Evolutionary conservation across 2,797 vertebrate species (phyloP), one percentile per base, ranked within the genome.

Genomic region (Telmatherina bonti): DNA sequence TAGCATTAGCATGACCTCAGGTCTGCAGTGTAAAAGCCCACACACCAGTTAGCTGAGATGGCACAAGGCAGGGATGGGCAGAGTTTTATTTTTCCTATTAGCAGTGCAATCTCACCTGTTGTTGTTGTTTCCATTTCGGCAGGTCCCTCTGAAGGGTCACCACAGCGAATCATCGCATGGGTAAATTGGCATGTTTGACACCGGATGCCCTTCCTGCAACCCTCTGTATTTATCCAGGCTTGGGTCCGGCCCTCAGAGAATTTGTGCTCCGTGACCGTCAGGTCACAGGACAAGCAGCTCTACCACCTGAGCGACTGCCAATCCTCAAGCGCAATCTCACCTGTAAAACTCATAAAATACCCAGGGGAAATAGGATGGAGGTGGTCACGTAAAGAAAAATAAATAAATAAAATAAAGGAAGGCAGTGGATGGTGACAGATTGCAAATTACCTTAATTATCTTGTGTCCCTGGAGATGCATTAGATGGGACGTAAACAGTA

Each of bases 371-470:
- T 15, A 18, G 16, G 38, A 18, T 11, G 36, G 15, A 4, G 36
- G 13, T 18, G 38, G 15, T 20, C 38, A 18, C 6, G 18, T 43
- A 18, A 20, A 41, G 8, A 12, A 18, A 43, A 43, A 41, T 35
- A 35, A 36, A 35, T 35, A 43, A 18, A 7, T 18, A 18, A 7
- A 18, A 4, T n/a, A 52, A 55, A 0, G 30, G 38, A 66, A 33
- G n/a, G 65, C 18, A 15, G 56, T 56, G 36, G 41, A 58, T 72
- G 18, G 62, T 57, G 67, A 77, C 76, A 76, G 75, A 83, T 83
- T 82, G 63, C 57, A 70, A 76, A 89, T 81, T 10, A 77, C 76
- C 70, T 62, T 74, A 76, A 85, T 88, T 81, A 80, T 71, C 63
- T 65, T 29, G 7, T 10, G 26, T 84, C 82, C 65, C 72, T 27